A percentile compares a stretch with the other conserved stretches of the same genome.
Conservation (phyloP, 1,140 invertebrate species). For the Drosophila elegans region DNA sequence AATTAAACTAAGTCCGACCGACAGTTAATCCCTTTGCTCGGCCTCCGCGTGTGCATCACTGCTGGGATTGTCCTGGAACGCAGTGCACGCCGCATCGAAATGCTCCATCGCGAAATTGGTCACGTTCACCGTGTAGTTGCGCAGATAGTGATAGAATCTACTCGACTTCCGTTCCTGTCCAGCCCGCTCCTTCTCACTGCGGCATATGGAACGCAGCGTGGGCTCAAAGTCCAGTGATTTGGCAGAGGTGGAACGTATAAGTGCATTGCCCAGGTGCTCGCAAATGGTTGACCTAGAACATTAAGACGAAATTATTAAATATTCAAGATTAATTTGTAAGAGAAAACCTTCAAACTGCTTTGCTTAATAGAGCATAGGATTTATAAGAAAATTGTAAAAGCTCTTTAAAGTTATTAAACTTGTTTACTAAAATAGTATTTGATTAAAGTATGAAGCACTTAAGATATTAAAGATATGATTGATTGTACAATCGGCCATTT, state of each 20-base stretch:
- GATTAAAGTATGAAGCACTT: no score
- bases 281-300: slow-evolving; percentile 37
- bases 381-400: no score
- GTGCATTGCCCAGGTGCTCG: slow-evolving; percentile 52
- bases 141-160: slow-evolving; percentile 88
- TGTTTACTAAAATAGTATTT: no score
- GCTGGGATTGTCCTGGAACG: slow-evolving; percentile 35
- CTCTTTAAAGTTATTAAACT: no score
- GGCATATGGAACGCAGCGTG: slow-evolving; percentile 86
- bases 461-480: no score
- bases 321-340: not conserved
- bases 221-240: slow-evolving; percentile 86
- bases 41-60: slow-evolving; percentile 3
- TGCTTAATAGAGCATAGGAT: no score
- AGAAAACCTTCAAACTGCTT: no score
- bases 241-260: slow-evolving; percentile 46
- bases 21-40: slow-evolving; percentile 3
- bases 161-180: slow-evolving; percentile 86
- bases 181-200: slow-evolving; percentile 86
- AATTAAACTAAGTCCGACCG: slow-evolving; percentile 17
- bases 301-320: not conserved
- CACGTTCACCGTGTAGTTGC: slow-evolving; percentile 56
- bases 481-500: slow-evolving; percentile 9
- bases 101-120: slow-evolving; percentile 61
- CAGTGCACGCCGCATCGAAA: slow-evolving; percentile 65